These are phyloP conservation scores for Solenodon paradoxus DNA, from an alignment of 2,113 vertebrate species.

Conservation along the genomic window DNA sequence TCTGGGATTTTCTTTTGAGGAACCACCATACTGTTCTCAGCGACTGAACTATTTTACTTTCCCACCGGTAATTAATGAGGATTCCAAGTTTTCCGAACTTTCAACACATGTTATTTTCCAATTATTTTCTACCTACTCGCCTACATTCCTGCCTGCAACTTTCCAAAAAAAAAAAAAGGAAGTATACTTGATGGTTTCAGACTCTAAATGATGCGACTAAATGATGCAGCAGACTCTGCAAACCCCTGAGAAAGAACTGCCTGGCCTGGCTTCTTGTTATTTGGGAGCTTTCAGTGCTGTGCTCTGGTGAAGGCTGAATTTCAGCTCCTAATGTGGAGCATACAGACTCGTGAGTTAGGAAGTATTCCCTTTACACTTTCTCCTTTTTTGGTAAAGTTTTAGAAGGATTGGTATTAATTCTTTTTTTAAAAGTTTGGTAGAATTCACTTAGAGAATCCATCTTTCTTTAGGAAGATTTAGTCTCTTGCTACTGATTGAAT, in stretches of 20 bases:
- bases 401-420: not conserved
- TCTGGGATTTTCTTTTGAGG: not conserved
- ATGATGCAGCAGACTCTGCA: not conserved
- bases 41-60: not conserved
- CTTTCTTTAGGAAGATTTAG: not conserved
- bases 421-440: not conserved
- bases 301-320: not conserved
- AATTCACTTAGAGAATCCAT: not conserved
- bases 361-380: not conserved
- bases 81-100: not conserved
- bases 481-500: not conserved
- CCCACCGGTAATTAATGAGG: not conserved
- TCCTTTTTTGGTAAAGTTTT: not conserved
- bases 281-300: not conserved
- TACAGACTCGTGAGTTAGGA: not conserved
- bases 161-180: no score
- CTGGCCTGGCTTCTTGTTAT: not conserved
- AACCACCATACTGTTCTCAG: not conserved
- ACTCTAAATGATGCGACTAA: not conserved
- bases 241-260: not conserved
- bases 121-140: no score
- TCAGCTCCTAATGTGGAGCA: not conserved
- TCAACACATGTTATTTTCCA: not conserved
- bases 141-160: no score
- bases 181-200: not conserved